Evolutionary conservation across 2,797 vertebrate species (phyloP).

Genomic region (Ptychobarbus kaznakovi): DNA sequence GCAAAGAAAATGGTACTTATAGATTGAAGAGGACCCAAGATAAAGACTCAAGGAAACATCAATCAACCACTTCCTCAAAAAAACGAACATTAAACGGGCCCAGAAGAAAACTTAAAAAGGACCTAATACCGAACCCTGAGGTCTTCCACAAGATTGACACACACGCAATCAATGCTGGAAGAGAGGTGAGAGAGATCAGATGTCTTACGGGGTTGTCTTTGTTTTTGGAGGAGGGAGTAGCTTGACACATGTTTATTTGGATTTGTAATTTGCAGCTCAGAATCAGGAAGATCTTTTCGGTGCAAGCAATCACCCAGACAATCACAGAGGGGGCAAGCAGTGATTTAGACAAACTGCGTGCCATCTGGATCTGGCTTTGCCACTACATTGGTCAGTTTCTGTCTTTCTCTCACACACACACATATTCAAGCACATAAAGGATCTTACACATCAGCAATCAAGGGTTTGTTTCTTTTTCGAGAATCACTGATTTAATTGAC

Average conservation of each 20-base stretch:
- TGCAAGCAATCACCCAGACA: constrained; percentile 59
- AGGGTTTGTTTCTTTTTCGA: not conserved
- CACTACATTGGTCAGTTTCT: constrained; percentile 67
- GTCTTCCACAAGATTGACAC: constrained; percentile 62
- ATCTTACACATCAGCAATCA: not conserved
- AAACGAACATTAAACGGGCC: not conserved
- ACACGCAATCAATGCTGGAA: constrained; percentile 57
- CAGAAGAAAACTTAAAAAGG: constrained; percentile 46
- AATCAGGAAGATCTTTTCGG: constrained; percentile 32
- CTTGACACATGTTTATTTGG: constrained; percentile 31
- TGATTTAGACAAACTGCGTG: constrained; percentile 67
- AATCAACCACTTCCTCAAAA: not conserved
- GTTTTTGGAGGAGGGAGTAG: constrained; percentile 26
- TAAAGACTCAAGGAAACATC: constrained; percentile 1
- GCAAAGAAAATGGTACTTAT: constrained; percentile 5
- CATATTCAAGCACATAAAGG: not conserved
- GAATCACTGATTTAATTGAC: not conserved
- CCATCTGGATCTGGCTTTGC: constrained; percentile 74
- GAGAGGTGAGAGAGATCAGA: constrained; percentile 49
- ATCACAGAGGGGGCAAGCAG: constrained; percentile 67
- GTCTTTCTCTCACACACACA: not conserved
- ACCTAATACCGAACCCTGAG: constrained; percentile 49
- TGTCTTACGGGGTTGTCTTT: not conserved
- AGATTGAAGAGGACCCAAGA: constrained; percentile 46
- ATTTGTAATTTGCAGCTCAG: constrained; percentile 61